Base-by-base conservation (phyloP, 2,888 invertebrate species). In the Heliconius ismenius region DNA sequence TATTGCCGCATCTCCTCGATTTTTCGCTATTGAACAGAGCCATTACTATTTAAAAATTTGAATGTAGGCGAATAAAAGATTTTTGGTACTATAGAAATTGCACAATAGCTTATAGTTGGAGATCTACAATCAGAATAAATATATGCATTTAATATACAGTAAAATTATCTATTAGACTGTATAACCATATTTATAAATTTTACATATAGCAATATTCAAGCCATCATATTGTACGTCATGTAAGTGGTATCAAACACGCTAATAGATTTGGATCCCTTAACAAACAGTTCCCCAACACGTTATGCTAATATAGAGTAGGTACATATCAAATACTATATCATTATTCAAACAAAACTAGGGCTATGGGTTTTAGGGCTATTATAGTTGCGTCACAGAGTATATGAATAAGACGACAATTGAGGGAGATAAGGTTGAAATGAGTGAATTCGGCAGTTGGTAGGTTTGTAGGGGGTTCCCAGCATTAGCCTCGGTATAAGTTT, bases 401-500 rank as follows among this genome's bases (percentile, higher is more conserved):
- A 83, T 86, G 86, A 86, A 84, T 83, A 80, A 82, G 83, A 82
- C 87, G 89, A 91, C 91, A 92, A 89, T 88, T 87, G 82, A 76
- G 79, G 78, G 82, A 89, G 92, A 92, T 92, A 93, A 91, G 86
- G 86, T 85, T 85, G 83, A 85, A 88, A 87, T 84, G 85, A 86
- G 86, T 81, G 89, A 92, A 92, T 94, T 94, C 86, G 92, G 92
- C 85, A 86, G 87, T 85, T 86, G 84, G 82, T 85, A 84, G 82
- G 85, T 86, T 86, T 84, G 82, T 85, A 84, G 82, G 85, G 88
- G 87, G 88, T 86, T 90, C 88, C 75, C 63, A 76, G 88, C 88
- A 90, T 93, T 92, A 93, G 92, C 89, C 85, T 87, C 86, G 87
- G 89, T 91, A 91, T 92, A 94, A 94, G 93, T 94, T 94, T 90